Evolutionary conservation across 2,888 invertebrate genomes (phyloP), one percentile per base, ranked within the genome.

Genomic region (Amphipoea lucens): DNA sequence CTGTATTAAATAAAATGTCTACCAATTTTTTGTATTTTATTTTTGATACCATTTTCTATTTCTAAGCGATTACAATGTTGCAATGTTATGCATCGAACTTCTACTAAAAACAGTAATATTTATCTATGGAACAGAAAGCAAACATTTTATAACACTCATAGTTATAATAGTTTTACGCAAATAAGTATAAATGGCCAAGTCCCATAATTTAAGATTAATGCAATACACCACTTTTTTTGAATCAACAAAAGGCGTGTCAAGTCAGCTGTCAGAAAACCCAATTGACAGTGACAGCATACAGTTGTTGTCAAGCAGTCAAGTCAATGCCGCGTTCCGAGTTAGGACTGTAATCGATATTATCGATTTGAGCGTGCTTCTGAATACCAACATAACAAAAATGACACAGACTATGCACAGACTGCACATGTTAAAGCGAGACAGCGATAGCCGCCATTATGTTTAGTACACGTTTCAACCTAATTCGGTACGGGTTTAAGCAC

Each of bases 61-160:
- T 81, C 65, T 65, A 54, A 65, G 70, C 60, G 65, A 68, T 57
- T 3, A 36, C 2, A 66, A 70, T 81, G 66, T 81, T 60, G 70
- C 69, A 66, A 66, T 9, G 9, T 17, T 51, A n/a, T 20, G 12
- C 14, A 45, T 45, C 0, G 6, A 42, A 70, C 23, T 74, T 63
- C 40, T 81, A 81, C 69, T 65, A 69, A 36, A 2, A 45, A 36
- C 17, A 48, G 29, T 14, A 5, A 29, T 51, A 29, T n/a, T 23
- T 42, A 20, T 65, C 1, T 66, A 9, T 11, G 20, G 0, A 29
- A 11, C 6, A 51, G 69, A 51, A 48, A 48, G 20, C 48, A 40
- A 40, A 40, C 5, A 40, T 40, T 40, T 40, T 45, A 45, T 11
- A 11, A 45, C 11, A 45, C 45, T 11, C 11, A 11, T 11, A 45